These are phyloP conservation scores for Podarcis muralis DNA, from an alignment of 2,113 vertebrate genomes.

Conservation along the genomic window DNA sequence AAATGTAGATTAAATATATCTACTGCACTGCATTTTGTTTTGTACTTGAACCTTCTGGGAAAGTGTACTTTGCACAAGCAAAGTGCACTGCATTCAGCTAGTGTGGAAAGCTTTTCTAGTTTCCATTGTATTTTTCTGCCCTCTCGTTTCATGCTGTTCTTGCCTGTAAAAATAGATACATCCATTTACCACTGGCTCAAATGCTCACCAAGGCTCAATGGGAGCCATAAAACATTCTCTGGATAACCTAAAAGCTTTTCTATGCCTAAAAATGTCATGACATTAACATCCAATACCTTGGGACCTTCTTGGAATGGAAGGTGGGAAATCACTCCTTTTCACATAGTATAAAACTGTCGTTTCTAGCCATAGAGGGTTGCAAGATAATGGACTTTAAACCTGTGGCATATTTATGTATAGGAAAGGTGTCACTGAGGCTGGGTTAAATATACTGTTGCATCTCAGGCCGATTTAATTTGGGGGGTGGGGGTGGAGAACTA, in stretches of 20 bases:
- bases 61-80: background rate
- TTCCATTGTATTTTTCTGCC: background rate
- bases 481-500: background rate
- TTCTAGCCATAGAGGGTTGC: conserved; percentile 39
- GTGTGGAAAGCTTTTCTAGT: background rate
- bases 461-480: conserved; percentile 12
- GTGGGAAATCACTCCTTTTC: conserved; percentile 59
- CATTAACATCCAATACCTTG: conserved; percentile 65
- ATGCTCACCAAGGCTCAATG: conserved; percentile 45
- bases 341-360: conserved; percentile 45
- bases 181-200: conserved; percentile 43
- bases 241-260: conserved; percentile 65
- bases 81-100: background rate
- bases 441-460: conserved; percentile 2
- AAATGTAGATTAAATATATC: background rate
- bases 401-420: conserved; percentile 49
- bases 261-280: conserved; percentile 69
- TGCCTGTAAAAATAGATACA: conserved; percentile 34
- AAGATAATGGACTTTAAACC: conserved; percentile 44
- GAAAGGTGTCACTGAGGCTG: conserved; percentile 30
- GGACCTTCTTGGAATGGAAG: conserved; percentile 58
- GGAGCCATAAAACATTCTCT: conserved; percentile 61
- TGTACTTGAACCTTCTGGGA: background rate
- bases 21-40: background rate
- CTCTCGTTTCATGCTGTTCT: conserved; percentile 35